These are phyloP conservation scores for Eristalinus sepulchralis DNA, from an alignment of 2,888 invertebrate species.

Conservation along the genomic window DNA sequence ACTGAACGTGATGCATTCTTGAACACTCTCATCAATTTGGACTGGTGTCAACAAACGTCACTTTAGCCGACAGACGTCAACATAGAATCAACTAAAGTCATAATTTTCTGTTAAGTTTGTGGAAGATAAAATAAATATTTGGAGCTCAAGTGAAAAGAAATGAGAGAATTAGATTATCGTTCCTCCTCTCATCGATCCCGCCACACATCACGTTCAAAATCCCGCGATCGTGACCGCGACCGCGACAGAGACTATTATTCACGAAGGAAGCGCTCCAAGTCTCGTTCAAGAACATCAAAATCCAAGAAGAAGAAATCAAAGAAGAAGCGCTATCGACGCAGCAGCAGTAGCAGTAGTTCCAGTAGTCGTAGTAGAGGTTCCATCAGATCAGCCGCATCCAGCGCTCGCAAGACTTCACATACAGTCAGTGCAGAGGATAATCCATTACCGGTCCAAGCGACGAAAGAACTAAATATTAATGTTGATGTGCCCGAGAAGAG, in stretches of 20 bases:
- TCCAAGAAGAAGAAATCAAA: slow-evolving; percentile 77
- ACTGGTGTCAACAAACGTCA: neutral
- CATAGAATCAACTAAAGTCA: neutral
- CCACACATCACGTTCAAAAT: slow-evolving; percentile 44
- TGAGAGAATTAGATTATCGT: slow-evolving; percentile 44
- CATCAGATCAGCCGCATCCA: slow-evolving; percentile 74
- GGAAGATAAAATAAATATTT: neutral
- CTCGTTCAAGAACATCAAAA: slow-evolving; percentile 69
- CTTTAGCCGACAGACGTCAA: neutral
- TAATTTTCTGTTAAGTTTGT: neutral
- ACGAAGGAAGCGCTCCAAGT: slow-evolving; percentile 73
- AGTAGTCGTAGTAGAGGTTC: slow-evolving; percentile 74
- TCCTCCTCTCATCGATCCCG: slow-evolving; percentile 53
- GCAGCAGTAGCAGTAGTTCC: slow-evolving; percentile 76
- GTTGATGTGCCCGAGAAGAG: slow-evolving; percentile 77
- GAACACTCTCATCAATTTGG: neutral
- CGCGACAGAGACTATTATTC: slow-evolving; percentile 69
- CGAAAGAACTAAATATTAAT: slow-evolving; percentile 68
- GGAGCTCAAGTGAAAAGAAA: neutral
- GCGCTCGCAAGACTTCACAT: slow-evolving; percentile 69
- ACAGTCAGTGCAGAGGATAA: slow-evolving; percentile 75
- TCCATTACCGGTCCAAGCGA: slow-evolving; percentile 60
- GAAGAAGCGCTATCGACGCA: slow-evolving; percentile 76
- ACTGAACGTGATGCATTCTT: neutral
- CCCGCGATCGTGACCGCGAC: slow-evolving; percentile 73